A percentile compares a stretch with the other conserved stretches of the same genome.
phyloP scores from a whole-genome alignment of 1,140 invertebrate species.

The Cyclargus thomasi region DNA sequence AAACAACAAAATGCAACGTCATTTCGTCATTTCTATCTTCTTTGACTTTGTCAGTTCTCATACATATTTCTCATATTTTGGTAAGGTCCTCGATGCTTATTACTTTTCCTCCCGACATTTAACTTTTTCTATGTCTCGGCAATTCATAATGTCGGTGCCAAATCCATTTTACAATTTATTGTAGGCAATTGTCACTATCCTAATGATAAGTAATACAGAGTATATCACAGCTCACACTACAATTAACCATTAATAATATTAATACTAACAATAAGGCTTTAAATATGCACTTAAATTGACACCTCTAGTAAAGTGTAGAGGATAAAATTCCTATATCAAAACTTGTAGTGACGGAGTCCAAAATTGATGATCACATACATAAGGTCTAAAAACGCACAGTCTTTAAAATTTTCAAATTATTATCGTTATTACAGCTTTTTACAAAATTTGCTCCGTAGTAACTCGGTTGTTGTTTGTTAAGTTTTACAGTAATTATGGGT shows the following conservation, averaged over 20 bases:
- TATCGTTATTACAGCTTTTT: neutral
- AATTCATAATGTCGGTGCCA: too few relatives aligned
- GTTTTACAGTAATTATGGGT: neutral
- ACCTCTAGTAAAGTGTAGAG: neutral
- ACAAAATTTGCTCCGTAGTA: neutral
- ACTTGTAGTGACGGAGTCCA: neutral
- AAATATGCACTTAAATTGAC: slow-evolving; percentile 2
- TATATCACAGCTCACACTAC: slow-evolving; percentile 14
- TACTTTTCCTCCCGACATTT: too few relatives aligned
- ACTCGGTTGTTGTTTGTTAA: neutral
- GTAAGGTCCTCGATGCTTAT: too few relatives aligned
- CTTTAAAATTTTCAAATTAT: slow-evolving; percentile 8
- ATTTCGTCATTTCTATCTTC: neutral
- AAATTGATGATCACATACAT: slow-evolving; percentile 1
- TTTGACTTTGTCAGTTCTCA: neutral
- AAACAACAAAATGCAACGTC: neutral
- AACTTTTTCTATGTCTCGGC: too few relatives aligned
- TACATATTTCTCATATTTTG: neutral
- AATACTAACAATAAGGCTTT: slow-evolving; percentile 4
- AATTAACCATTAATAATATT: slow-evolving; percentile 1
- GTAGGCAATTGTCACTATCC: neutral
- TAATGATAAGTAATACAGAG: slow-evolving; percentile 12
- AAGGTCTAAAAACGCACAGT: slow-evolving; percentile 6
- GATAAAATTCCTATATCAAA: slow-evolving; percentile 10
- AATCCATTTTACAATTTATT: neutral